Evolutionary conservation across 1,140 invertebrate species (phyloP).

Genomic region (Ridgeia piscesae): DNA sequence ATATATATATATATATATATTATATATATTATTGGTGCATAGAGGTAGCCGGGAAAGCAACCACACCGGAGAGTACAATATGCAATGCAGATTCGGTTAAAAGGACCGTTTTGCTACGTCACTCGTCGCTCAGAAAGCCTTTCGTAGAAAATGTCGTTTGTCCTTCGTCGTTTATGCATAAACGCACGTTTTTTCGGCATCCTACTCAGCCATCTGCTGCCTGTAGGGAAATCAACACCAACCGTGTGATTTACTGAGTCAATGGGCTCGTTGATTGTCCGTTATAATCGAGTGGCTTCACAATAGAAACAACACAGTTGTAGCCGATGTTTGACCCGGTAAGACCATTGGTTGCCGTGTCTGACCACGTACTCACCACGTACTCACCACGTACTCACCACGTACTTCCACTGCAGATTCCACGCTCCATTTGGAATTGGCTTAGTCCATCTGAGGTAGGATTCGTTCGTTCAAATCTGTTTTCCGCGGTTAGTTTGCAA

Average conservation of each 20-base stretch:
- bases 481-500: too few relatives aligned
- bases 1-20: too few relatives aligned
- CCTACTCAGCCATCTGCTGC: neutral
- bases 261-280: neutral
- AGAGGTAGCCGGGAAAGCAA: too few relatives aligned
- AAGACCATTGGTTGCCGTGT: neutral
- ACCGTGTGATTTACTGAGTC: neutral
- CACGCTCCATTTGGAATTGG: neutral
- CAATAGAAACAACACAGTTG: neutral
- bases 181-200: neutral
- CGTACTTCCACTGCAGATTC: too few relatives aligned
- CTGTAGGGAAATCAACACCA: neutral
- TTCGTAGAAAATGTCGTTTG: neutral
- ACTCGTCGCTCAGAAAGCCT: neutral
- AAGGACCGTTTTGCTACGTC: neutral
- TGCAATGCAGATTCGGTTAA: neutral
- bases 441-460: neutral
- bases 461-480: neutral
- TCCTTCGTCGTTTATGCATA: neutral
- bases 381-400: too few relatives aligned
- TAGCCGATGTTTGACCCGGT: neutral
- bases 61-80: neutral
- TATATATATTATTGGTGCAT: too few relatives aligned
- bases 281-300: neutral
- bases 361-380: too few relatives aligned